phyloP scores from a whole-genome alignment of 2,888 invertebrate genomes.

The Mamestra brassicae region DNA sequence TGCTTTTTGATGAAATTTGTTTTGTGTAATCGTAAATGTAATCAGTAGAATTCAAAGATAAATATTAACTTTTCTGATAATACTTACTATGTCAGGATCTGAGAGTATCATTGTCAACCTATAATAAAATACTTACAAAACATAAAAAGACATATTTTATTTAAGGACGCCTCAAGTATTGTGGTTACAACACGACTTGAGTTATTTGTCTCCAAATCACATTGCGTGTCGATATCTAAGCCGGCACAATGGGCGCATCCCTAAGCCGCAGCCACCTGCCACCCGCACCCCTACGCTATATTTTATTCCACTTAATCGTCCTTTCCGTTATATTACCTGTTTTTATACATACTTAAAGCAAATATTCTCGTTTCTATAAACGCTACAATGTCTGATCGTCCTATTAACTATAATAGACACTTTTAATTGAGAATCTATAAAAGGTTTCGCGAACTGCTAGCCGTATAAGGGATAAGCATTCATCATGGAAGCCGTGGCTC shows the following conservation, averaged over 20 bases:
- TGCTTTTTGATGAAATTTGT: background rate
- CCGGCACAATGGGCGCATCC: slow-evolving; percentile 70
- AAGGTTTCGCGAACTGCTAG: slow-evolving; percentile 89
- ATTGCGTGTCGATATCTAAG: slow-evolving; percentile 52
- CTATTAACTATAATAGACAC: slow-evolving; percentile 90
- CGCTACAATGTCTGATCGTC: slow-evolving; percentile 83
- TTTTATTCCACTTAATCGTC: slow-evolving; percentile 91
- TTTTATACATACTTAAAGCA: slow-evolving; percentile 89
- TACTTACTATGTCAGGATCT: background rate
- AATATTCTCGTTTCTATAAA: slow-evolving; percentile 89
- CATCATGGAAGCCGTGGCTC: slow-evolving; percentile 89
- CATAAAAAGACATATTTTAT: background rate
- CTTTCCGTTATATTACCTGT: slow-evolving; percentile 90
- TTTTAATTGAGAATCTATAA: slow-evolving; percentile 91
- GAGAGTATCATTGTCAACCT: background rate
- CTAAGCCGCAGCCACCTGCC: slow-evolving; percentile 87
- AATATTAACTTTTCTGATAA: background rate
- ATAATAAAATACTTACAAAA: background rate
- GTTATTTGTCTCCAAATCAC: slow-evolving; percentile 27
- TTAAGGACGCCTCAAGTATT: background rate
- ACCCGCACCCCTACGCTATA: slow-evolving; percentile 90
- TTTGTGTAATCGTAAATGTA: background rate
- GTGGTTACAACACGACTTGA: background rate
- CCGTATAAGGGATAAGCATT: slow-evolving; percentile 89
- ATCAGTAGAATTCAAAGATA: background rate